Evolutionary conservation across 1,140 invertebrate species (phyloP), one percentile per base, ranked within the genome.

Genomic region (Eumeta japonica): DNA sequence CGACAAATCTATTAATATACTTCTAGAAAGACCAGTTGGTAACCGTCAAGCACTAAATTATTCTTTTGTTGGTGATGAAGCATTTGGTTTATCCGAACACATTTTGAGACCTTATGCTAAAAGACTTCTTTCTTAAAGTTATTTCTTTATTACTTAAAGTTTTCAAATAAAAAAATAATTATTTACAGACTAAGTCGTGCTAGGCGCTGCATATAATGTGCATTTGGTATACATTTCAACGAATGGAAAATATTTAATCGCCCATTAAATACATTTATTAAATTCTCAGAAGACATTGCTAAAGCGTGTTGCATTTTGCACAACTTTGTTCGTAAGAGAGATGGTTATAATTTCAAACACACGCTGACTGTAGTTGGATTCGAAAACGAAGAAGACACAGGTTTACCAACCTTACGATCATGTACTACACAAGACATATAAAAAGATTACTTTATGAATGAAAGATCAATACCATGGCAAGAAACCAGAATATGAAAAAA

Each of bases 161-260:
- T n/a, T n/a, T 14, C 39, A 14, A 29, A 51, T 31, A 50, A 64
- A 37, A 34, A 44, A 35, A 50, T 63, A 17, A 63, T 52, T 39
- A 70, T 68, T 41, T 71, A 73, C 42, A 37, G 71, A 14, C 41
- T 64, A 10, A 55, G 55, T 35, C 43, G 67, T 30, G 59, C 62
- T 19, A 41, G 67, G 36, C 41, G 55, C 28, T 37, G 16, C 14
- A 15, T 37, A 2, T 19, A 37, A 28, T 37, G 35, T 16, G n/a
- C 50, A 13, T 55, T 58, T 35, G 52, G 48, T n/a, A 52, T 58
- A 10, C 24, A 53, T n/a, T 29, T 20, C 9, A 64, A 62, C 41
- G 62, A 58, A 45, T 65, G 54, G 58, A 27, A 57, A 45, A 54
- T 67, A 29, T 58, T 65, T 38, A 58, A 65, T 37, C 16, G 46